Base-by-base conservation (phyloP, 2,888 invertebrate species). In the Agrotis segetum region DNA sequence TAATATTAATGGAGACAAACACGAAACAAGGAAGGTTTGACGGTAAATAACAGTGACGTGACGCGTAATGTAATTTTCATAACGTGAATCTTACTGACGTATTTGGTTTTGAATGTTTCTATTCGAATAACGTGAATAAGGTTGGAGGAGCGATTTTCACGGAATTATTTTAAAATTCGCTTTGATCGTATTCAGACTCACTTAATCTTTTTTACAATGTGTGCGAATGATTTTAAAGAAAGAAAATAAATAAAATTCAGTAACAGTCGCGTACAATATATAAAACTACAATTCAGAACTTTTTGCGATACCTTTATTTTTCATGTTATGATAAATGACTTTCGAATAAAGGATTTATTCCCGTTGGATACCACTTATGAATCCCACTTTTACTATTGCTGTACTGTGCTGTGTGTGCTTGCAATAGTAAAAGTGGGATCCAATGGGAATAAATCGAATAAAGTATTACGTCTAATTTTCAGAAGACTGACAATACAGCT, bases 1-100 rank as follows among this genome's bases (percentile, higher is more conserved):
- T 80, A 73, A 59, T 73, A 79, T 78, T 78, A 81, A 78, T 81
- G 71, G 62, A 59, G 62, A 62, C 81, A 81, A 77, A 81, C 65
- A 81, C 21, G 69, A 71, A 44, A 59, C 65, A 77, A 77, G 81
- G 63, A 69, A 76, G 64, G 61, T 52, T 66, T 76, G 81, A 76
- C 53, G 62, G 82, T 77, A 81, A 77, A 78, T 82, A 77, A 71
- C 47, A 49, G 44, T 66, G 78, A 63, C 78, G 62, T 77, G 62
- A 59, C 34, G 65, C 13, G 62, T 77, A 70, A 78, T 63, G 62
- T 78, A 66, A 78, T 81, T 77, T 77, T 76, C 71, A 60, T 77
- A 65, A 62, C 55, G 77, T 77, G 60, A 70, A 70, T 70, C 77
- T 53, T 62, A 5, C 34, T 60, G 55, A 69, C 46, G 56, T 69